These are phyloP conservation scores for Aproaerema taeniolella DNA, from an alignment of 2,888 invertebrate genomes.

Conservation along the genomic window DNA sequence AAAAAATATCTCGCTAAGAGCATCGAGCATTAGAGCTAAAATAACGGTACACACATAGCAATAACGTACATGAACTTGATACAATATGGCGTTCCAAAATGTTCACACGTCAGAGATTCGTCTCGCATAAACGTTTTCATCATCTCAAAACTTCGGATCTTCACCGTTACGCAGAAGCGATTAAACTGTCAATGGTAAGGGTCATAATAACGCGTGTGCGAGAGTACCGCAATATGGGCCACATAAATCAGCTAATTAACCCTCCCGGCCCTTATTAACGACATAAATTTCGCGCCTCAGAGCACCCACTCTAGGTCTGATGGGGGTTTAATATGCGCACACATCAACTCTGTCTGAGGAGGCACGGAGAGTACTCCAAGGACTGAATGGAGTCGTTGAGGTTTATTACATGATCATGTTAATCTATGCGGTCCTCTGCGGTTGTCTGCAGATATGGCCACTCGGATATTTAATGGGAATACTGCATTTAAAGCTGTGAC, in stretches of 20 bases:
- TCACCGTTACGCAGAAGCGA: conserved; percentile 36
- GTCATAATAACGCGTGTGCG: conserved; percentile 52
- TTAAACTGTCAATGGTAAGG: conserved; percentile 64
- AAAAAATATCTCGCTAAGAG: too few relatives aligned
- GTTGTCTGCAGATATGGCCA: too few relatives aligned
- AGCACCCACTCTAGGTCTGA: conserved; percentile 54
- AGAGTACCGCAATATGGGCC: conserved; percentile 54
- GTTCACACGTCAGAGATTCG: conserved; percentile 25
- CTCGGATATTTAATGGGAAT: too few relatives aligned
- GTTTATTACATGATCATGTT: conserved; percentile 19
- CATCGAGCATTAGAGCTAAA: too few relatives aligned
- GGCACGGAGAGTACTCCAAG: conserved; percentile 5
- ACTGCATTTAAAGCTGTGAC: too few relatives aligned
- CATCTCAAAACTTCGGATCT: conserved; percentile 29
- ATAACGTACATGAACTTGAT: too few relatives aligned
- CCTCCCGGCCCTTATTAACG: conserved; percentile 68
- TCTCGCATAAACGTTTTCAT: conserved; percentile 37
- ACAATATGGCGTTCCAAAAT: conserved; percentile 3
- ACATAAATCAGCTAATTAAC: conserved; percentile 74
- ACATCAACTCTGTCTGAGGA: conserved; percentile 25
- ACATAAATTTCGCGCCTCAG: conserved; percentile 67
- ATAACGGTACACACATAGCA: too few relatives aligned
- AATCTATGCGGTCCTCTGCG: conserved; percentile 13
- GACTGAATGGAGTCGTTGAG: conserved; percentile 22
- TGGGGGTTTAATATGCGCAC: conserved; percentile 58